Conservation (phyloP, 1,140 invertebrate genomes). For the Drosophila persimilis region DNA sequence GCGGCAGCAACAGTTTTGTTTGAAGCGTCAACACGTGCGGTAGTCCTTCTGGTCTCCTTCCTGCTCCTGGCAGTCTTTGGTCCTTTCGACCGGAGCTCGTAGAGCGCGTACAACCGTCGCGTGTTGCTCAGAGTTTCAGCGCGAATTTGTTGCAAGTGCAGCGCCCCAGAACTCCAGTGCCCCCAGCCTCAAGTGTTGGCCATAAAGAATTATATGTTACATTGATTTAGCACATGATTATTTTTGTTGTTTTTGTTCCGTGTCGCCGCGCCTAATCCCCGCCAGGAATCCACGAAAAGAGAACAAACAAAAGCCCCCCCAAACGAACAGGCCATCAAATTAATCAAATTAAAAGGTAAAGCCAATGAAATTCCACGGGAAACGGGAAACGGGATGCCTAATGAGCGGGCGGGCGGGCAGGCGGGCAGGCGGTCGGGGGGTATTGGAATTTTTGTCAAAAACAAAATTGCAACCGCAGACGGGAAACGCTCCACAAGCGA, state of each 20-base stretch:
- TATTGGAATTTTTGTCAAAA: constrained; percentile 22
- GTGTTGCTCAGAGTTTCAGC: constrained; percentile 9
- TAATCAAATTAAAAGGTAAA: constrained; percentile 71
- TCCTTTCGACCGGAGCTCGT: background rate
- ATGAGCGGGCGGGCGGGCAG: background rate
- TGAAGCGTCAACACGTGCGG: constrained; percentile 75
- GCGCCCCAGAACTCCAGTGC: background rate
- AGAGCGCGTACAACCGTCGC: constrained; percentile 26
- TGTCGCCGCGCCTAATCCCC: constrained; percentile 9
- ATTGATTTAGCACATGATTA: constrained; percentile 16
- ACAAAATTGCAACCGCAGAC: constrained; percentile 44
- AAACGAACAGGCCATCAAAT: constrained; percentile 19
- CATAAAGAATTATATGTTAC: background rate
- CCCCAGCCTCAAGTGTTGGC: background rate
- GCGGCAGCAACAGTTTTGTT: constrained; percentile 73
- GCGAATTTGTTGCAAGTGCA: constrained; percentile 10
- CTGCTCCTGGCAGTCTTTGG: constrained; percentile 11
- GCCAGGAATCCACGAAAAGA: constrained; percentile 1
- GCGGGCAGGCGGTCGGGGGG: background rate
- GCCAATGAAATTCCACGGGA: constrained; percentile 36
- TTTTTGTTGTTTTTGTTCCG: constrained; percentile 55
- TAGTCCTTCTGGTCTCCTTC: constrained; percentile 42
- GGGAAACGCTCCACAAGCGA: background rate
- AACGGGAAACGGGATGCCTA: constrained; percentile 1
- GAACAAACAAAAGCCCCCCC: constrained; percentile 8